Evolutionary conservation across 2,888 invertebrate genomes (phyloP).

Genomic region (Cheilosia pagana): DNA sequence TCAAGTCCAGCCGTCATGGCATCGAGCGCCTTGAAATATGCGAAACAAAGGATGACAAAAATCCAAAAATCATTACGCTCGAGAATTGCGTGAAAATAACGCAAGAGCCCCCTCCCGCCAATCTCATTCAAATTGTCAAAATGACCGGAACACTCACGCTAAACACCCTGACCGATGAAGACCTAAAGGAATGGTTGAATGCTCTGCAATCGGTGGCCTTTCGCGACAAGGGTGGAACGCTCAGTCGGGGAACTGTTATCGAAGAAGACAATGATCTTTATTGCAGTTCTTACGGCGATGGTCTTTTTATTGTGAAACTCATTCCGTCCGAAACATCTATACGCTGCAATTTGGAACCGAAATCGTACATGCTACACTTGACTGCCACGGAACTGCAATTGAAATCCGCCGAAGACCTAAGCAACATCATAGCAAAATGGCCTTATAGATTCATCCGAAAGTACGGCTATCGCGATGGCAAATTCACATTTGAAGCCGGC

Average conservation of each 20-base stretch:
- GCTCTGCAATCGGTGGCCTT: slow-evolving; percentile 93
- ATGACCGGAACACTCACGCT: slow-evolving; percentile 88
- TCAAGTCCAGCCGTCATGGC: slow-evolving; percentile 92
- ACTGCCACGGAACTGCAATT: slow-evolving; percentile 91
- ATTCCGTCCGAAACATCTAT: slow-evolving; percentile 91
- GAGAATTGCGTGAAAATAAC: slow-evolving; percentile 95
- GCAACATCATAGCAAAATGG: slow-evolving; percentile 88
- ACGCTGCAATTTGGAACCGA: slow-evolving; percentile 89
- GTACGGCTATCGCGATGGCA: slow-evolving; percentile 93
- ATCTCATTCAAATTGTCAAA: slow-evolving; percentile 88
- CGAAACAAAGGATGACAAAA: slow-evolving; percentile 90
- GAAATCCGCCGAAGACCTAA: slow-evolving; percentile 86
- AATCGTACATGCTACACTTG: slow-evolving; percentile 89
- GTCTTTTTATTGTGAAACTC: slow-evolving; percentile 90
- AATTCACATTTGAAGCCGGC: slow-evolving; percentile 94
- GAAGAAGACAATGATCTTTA: slow-evolving; percentile 96
- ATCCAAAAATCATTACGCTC: slow-evolving; percentile 91
- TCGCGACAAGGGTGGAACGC: slow-evolving; percentile 86
- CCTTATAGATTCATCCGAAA: slow-evolving; percentile 92
- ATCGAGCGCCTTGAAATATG: slow-evolving; percentile 93
- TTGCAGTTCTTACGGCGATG: slow-evolving; percentile 91
- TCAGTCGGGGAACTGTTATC: slow-evolving; percentile 84
- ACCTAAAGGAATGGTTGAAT: slow-evolving; percentile 90
- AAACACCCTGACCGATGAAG: slow-evolving; percentile 86
- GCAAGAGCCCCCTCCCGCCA: slow-evolving; percentile 86